phyloP scores from a whole-genome alignment of 1,140 invertebrate species.

The Ceratoteleas bidentatus region DNA sequence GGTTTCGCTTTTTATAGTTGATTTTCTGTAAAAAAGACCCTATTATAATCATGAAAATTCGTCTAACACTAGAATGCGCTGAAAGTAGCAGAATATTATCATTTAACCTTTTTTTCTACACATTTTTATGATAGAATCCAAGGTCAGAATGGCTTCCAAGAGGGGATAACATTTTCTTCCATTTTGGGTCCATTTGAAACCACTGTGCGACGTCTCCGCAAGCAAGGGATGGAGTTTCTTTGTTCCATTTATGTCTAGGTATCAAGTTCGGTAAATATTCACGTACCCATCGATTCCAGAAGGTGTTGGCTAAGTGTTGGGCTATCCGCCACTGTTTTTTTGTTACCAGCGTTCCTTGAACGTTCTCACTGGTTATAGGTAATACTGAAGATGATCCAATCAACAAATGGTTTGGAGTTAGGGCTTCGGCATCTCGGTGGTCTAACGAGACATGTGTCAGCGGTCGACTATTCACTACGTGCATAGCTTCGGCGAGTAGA shows the following conservation, averaged over 20 bases:
- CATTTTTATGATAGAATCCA: too few species aligned
- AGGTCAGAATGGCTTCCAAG: too few species aligned
- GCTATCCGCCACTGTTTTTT: slow-evolving; percentile 22
- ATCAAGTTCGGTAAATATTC: slow-evolving; percentile 45
- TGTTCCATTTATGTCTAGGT: background rate
- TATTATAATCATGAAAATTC: too few species aligned
- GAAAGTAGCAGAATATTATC: too few species aligned
- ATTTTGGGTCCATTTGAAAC: too few species aligned
- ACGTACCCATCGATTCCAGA: slow-evolving; percentile 42
- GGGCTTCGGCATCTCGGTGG: slow-evolving; percentile 51
- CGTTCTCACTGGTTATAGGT: background rate
- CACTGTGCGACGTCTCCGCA: background rate
- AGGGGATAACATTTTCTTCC: too few species aligned
- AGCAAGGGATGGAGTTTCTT: background rate
- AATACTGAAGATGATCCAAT: slow-evolving; percentile 25
- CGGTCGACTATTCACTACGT: slow-evolving; percentile 69
- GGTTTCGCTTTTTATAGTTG: too few species aligned
- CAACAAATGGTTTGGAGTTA: slow-evolving; percentile 72
- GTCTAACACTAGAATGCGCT: too few species aligned
- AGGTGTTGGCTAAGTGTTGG: slow-evolving; percentile 25
- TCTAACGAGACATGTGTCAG: slow-evolving; percentile 68
- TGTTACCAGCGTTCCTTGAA: background rate
- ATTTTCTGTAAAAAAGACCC: too few species aligned
- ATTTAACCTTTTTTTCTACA: too few species aligned
- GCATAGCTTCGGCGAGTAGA: slow-evolving; percentile 65